These are phyloP conservation scores for Pectinophora gossypiella DNA, from an alignment of 1,140 invertebrate species.

Conservation along the genomic window DNA sequence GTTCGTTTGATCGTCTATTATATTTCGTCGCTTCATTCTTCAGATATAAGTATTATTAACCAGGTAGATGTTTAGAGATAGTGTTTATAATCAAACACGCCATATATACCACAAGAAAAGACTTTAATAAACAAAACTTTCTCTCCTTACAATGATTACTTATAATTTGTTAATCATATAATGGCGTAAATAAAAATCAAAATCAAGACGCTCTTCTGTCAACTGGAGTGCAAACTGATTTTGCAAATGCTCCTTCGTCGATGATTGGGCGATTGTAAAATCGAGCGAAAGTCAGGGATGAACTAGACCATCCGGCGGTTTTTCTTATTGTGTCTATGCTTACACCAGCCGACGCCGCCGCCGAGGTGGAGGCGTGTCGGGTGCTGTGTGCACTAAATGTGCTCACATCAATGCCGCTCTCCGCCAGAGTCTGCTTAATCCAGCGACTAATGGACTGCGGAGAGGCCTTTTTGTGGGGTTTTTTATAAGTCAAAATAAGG, in stretches of 20 bases:
- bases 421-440: background rate
- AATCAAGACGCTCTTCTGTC: background rate
- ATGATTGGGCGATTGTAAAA: constrained; percentile 20
- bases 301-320: constrained; percentile 22
- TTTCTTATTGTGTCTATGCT: constrained; percentile 19
- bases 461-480: no score
- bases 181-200: no score
- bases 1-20: background rate
- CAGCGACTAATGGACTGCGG: constrained; percentile 3
- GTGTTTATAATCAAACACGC: background rate
- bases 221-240: background rate
- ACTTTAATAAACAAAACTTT: background rate
- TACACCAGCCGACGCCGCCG: constrained; percentile 9
- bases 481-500: no score
- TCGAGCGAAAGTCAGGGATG: constrained; percentile 20
- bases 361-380: constrained; percentile 12
- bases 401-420: background rate
- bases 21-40: background rate
- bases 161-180: background rate
- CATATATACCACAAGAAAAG: background rate
- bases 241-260: background rate
- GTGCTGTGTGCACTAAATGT: constrained; percentile 1
- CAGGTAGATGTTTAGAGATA: background rate
- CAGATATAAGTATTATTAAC: background rate
- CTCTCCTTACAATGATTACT: background rate